Base-by-base conservation (phyloP, 2,888 invertebrate genomes). In the Sesia bembeciformis region DNA sequence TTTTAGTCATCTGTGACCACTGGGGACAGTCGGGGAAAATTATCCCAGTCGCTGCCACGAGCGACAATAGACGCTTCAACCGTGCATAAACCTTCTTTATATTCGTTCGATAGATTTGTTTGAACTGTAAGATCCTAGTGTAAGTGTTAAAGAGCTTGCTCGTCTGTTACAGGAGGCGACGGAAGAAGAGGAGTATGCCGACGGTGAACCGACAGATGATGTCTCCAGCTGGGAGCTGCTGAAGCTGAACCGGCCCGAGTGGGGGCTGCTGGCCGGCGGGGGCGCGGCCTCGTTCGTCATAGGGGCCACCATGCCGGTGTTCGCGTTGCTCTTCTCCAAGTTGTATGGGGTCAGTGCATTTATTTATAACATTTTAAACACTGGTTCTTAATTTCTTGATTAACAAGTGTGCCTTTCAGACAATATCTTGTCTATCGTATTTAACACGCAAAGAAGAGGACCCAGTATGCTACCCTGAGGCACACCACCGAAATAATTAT, bases 281-380 rank as follows among this genome's bases (percentile, higher is more conserved):
- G 90, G 91, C 3, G 49, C 91, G 4, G 91, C 93, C 0, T 91
- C 94, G 0, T 78, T 91, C n/a, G 71, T 91, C 38, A 91, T 93
- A 5, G 94, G 94, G 2, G 90, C 91, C n/a, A 90, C 92, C 40
- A 91, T 93, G 81, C 94, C 94, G 0, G 83, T 91, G 0, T 94
- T 93, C 68, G 93, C 94, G 0, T 76, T 92, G 6, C 84, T 94
- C 4, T 93, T 94, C 76, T 93, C 93, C 5, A 92, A 93, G 66
- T 85, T 94, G 0, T 92, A 93, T 62, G 91, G 91, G 62, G 91
- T 92, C 62, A 81, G 90, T 76, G 41, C 6, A 5, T 23, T 23
- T 23, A 7, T 42, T n/a, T 40, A 8, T 52, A 40, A 8, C 39
- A 51, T 49, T 42, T 39, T 3, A 49, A 4, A 51, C 4, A 41